Conservation (phyloP, 2,113 vertebrate genomes). For the Gobio gobio region DNA sequence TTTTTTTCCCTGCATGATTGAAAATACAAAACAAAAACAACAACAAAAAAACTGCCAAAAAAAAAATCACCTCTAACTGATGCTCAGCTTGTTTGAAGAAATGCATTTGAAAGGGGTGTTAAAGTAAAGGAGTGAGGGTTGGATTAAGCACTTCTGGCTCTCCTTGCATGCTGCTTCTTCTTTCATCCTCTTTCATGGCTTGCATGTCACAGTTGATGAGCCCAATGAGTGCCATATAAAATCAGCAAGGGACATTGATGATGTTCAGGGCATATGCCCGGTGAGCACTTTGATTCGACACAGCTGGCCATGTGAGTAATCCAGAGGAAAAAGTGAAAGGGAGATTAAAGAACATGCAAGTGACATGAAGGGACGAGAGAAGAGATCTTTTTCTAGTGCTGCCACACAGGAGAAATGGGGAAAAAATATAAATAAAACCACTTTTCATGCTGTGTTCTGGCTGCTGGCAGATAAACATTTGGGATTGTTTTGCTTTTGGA, state of each 20-base stretch:
- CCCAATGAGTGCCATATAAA: slow-evolving; percentile 46
- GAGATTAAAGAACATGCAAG: slow-evolving; percentile 54
- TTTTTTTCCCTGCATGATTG: too few species aligned
- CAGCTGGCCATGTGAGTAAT: slow-evolving; percentile 52
- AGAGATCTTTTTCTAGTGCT: background rate
- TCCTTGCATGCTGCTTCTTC: background rate
- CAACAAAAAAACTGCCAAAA: too few species aligned
- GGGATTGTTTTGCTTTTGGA: background rate
- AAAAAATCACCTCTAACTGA: too few species aligned
- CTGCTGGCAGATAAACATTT: slow-evolving; percentile 9
- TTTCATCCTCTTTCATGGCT: slow-evolving; percentile 51
- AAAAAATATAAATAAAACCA: background rate
- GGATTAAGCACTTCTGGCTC: slow-evolving; percentile 10
- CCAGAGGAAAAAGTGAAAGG: slow-evolving; percentile 38
- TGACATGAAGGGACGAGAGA: slow-evolving; percentile 21
- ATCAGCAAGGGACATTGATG: slow-evolving; percentile 59
- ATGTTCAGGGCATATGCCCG: slow-evolving; percentile 51
- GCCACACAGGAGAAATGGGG: background rate
- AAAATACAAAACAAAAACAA: too few species aligned
- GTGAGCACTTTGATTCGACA: slow-evolving; percentile 55
- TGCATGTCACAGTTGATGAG: slow-evolving; percentile 40
- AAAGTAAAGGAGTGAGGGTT: background rate
- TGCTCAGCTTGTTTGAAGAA: too few species aligned
- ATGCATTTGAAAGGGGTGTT: background rate
- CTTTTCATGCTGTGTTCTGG: background rate